Evolutionary conservation across 1,140 invertebrate genomes (phyloP).

Genomic region (Diuraphis noxia): DNA sequence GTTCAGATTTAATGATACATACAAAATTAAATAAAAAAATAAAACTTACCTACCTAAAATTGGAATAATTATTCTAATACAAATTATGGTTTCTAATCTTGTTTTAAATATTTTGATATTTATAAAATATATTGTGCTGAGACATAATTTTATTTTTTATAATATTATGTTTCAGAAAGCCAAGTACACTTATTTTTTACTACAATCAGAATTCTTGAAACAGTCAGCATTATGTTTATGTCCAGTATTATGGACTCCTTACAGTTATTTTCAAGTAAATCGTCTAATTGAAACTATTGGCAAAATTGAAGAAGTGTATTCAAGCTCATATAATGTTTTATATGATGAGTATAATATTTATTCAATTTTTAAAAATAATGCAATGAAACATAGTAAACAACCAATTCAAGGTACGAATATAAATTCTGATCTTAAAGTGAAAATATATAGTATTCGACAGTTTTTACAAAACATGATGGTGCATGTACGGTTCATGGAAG

Average conservation of each 20-base stretch:
- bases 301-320: conserved; percentile 1
- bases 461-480: conserved; percentile 27
- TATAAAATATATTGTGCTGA: not conserved
- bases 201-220: conserved; percentile 49
- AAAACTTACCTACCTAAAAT: not conserved
- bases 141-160: not conserved
- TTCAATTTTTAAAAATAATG: conserved; percentile 24
- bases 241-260: not conserved
- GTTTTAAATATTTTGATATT: not conserved
- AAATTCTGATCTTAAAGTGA: conserved; percentile 31
- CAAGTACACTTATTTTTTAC: conserved; percentile 30
- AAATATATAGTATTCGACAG: conserved; percentile 20
- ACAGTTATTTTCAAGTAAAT: not conserved
- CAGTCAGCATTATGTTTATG: conserved; percentile 12
- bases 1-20: not conserved
- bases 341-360: conserved; percentile 29
- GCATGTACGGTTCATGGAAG: not conserved
- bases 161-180: conserved; percentile 34
- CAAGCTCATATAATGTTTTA: not conserved
- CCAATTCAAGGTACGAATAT: not conserved
- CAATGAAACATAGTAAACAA: not conserved
- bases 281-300: not conserved
- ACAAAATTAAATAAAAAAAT: not conserved
- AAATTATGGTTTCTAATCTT: not conserved
- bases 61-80: not conserved